Conservation (phyloP, 2,113 vertebrate species). For the Bubo bubo region DNA sequence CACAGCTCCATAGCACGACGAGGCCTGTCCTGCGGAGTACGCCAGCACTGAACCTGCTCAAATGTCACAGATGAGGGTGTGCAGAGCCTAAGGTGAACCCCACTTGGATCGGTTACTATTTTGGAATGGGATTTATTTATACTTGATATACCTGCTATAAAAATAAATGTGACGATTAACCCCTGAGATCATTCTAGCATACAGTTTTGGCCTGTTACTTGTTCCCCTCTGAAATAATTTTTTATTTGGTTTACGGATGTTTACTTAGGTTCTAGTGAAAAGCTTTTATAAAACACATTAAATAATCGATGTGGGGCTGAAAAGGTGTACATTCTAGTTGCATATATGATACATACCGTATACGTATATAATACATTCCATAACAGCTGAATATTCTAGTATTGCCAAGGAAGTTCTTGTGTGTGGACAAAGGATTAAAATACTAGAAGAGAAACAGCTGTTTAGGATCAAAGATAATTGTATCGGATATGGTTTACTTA, state of each 20-base stretch:
- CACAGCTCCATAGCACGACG: neutral
- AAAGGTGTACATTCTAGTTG: slow-evolving; percentile 51
- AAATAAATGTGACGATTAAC: slow-evolving; percentile 59
- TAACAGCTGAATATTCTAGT: slow-evolving; percentile 17
- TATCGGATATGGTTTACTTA: slow-evolving; percentile 2
- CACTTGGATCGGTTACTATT: neutral
- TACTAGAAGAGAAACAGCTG: slow-evolving; percentile 46
- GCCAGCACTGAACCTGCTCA: neutral
- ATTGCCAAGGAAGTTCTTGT: neutral
- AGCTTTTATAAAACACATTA: slow-evolving; percentile 74
- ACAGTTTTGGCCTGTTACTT: slow-evolving; percentile 44
- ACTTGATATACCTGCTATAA: slow-evolving; percentile 30
- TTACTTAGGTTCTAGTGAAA: slow-evolving; percentile 69
- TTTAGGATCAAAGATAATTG: slow-evolving; percentile 2
- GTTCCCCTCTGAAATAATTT: slow-evolving; percentile 55
- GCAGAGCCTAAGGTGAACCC: slow-evolving; percentile 17
- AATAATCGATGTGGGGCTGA: slow-evolving; percentile 40
- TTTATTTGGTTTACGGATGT: slow-evolving; percentile 61
- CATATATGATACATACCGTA: slow-evolving; percentile 52
- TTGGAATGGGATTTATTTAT: slow-evolving; percentile 19
- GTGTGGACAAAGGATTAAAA: neutral
- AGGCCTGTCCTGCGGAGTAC: neutral
- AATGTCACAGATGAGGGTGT: neutral
- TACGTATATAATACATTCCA: slow-evolving; percentile 16
- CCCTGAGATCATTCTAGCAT: slow-evolving; percentile 70